Evolutionary conservation across 1,140 invertebrate species (phyloP), one percentile per base, ranked within the genome.

Genomic region (Macrocentrus cingulum): DNA sequence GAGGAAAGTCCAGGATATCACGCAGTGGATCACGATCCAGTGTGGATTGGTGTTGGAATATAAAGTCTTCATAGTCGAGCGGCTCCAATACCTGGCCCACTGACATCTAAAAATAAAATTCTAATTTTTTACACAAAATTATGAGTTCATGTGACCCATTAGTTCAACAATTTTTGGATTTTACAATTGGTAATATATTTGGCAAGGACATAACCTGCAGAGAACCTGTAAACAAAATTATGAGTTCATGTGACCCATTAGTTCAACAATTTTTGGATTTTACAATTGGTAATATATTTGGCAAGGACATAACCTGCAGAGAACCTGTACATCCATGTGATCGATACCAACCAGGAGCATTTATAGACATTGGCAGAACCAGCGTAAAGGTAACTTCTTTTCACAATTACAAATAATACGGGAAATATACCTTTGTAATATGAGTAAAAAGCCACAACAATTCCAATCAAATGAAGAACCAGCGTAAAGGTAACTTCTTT

Each of bases 11-110:
- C 49, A 94, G 69, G 51, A 94, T 84, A 52, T 84, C 76, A 61
- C 85, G 82, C 42, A 94, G 78, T 0, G 92, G 91, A 80, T 97
- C 92, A 51, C 89, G 80, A 63, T 92, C 90, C 61, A 93, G 82
- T 44, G 88, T 74, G 20, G 80, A 68, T 63, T 89, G 86, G 74
- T 92, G 87, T 67, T 91, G 87, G 45, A 82, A n/a, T n/a, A n/a
- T n/a, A n/a, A n/a, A n/a, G n/a, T n/a, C n/a, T n/a, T n/a, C n/a
- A n/a, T n/a, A n/a, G n/a, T n/a, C n/a, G n/a, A n/a, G n/a, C n/a
- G n/a, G n/a, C n/a, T n/a, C n/a, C n/a, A n/a, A n/a, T n/a, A n/a
- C n/a, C n/a, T n/a, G n/a, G n/a, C n/a, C n/a, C n/a, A n/a, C n/a
- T n/a, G n/a, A n/a, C n/a, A n/a, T n/a, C n/a, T n/a, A n/a, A n/a